These are phyloP conservation scores for Tragelaphus imberbis DNA, from an alignment of 2,113 vertebrate genomes.

Conservation along the genomic window DNA sequence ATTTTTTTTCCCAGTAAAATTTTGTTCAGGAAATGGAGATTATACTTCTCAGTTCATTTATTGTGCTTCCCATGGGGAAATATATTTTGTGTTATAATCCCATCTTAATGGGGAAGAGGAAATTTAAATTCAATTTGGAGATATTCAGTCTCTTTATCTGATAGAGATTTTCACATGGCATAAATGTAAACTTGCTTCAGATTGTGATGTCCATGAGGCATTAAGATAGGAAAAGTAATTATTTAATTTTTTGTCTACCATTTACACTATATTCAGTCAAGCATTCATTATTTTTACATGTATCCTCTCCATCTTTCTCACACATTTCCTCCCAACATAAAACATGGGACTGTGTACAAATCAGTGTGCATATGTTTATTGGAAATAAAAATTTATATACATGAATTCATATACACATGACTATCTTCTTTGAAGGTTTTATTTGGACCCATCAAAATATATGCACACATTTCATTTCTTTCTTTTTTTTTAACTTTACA, in stretches of 20 bases:
- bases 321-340: not conserved
- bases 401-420: not conserved
- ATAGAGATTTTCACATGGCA: not conserved
- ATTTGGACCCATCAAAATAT: not conserved
- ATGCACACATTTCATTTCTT: not conserved
- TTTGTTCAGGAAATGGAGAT: not conserved
- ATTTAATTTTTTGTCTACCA: not conserved
- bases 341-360: not conserved
- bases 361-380: not conserved
- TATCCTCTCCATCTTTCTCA: not conserved
- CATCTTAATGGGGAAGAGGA: not conserved
- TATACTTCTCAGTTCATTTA: not conserved
- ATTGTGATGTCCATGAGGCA: not conserved
- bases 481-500: no score
- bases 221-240: not conserved
- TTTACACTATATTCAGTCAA: not conserved
- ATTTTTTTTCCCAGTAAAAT: not conserved
- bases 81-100: not conserved
- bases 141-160: not conserved
- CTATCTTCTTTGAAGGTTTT: not conserved
- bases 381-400: not conserved
- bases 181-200: not conserved
- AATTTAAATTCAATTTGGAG: not conserved
- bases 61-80: not conserved
- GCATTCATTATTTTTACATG: not conserved